Evolutionary conservation across 2,113 vertebrate genomes (phyloP).

Genomic region (Stercorarius parasiticus): DNA sequence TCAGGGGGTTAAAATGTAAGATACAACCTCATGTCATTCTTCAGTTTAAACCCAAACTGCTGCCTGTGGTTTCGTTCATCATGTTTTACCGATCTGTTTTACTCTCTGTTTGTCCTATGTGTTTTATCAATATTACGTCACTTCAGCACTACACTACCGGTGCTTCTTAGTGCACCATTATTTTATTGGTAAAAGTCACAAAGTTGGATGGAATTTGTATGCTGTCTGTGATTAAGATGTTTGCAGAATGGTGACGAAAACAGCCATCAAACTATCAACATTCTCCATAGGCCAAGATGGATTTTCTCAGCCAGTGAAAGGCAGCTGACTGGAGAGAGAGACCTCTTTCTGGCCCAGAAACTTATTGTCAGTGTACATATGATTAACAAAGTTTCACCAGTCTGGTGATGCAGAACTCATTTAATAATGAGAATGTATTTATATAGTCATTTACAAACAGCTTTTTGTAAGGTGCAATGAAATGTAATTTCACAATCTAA

Average conservation of each 20-base stretch:
- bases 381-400: background rate
- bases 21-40: background rate
- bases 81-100: background rate
- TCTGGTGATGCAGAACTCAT: background rate
- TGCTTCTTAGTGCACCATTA: background rate
- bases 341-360: background rate
- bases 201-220: background rate
- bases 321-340: background rate
- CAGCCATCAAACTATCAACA: background rate
- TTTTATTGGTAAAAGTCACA: background rate
- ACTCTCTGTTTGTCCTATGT: background rate
- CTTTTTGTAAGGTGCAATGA: background rate
- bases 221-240: background rate
- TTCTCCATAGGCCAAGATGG: background rate
- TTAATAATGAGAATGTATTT: background rate
- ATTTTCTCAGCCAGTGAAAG: background rate
- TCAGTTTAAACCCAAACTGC: background rate
- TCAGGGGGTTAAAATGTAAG: background rate
- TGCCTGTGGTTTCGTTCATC: background rate
- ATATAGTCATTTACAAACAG: background rate
- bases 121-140: background rate
- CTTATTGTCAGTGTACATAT: background rate
- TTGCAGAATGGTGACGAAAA: background rate
- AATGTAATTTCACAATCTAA: background rate
- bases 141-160: background rate